Evolutionary conservation across 2,113 vertebrate genomes (phyloP).

Genomic region (Carlito syrichta): DNA sequence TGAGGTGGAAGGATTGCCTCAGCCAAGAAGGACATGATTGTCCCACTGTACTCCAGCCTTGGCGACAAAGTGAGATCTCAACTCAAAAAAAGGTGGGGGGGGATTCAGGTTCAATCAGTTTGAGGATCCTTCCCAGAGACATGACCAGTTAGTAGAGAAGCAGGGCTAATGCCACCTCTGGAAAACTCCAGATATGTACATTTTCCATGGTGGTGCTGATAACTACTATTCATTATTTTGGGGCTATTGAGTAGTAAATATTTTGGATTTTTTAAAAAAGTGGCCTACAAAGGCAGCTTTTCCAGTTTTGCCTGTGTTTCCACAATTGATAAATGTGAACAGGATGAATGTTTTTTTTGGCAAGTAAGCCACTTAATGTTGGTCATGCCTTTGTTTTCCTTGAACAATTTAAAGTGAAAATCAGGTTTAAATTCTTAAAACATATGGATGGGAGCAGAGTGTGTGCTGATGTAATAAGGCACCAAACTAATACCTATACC

Average conservation of each 20-base stretch:
- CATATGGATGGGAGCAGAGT: background rate
- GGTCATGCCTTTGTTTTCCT: background rate
- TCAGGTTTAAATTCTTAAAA: background rate
- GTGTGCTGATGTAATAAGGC: background rate
- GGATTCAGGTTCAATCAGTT: background rate
- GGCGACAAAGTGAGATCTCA: too few species aligned
- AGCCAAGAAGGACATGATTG: too few species aligned
- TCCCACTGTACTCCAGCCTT: too few species aligned
- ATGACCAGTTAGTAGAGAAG: background rate
- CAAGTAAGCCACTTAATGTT: background rate
- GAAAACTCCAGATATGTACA: accelerated
- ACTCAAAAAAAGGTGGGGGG: too few species aligned
- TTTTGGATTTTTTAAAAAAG: background rate
- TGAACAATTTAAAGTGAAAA: background rate
- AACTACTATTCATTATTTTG: background rate
- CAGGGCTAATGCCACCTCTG: background rate
- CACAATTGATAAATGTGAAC: background rate
- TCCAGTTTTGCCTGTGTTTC: background rate
- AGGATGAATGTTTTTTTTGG: background rate
- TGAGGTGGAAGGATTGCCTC: too few species aligned
- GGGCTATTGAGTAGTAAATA: background rate
- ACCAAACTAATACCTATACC: too few species aligned
- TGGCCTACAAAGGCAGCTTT: background rate
- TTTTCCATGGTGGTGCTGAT: background rate
- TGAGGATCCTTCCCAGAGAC: background rate